A percentile compares a stretch with the other conserved stretches of the same genome.
phyloP scores from a whole-genome alignment of 2,113 vertebrate species.

The Hippocampus comes region DNA sequence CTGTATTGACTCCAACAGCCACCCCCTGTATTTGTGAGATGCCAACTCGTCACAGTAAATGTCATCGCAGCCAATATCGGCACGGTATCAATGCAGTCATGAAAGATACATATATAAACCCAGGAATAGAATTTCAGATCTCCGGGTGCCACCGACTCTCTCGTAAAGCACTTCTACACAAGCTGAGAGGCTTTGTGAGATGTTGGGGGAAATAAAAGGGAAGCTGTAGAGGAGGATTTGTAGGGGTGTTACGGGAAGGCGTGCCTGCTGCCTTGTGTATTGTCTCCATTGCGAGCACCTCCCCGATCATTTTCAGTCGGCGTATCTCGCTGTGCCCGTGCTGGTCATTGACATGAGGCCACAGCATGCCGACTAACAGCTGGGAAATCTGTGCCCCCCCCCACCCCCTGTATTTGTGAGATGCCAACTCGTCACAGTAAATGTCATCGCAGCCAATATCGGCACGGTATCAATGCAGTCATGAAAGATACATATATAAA shows the following conservation, averaged over 20 bases:
- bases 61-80: neutral
- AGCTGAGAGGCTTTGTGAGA: slow-evolving; percentile 52
- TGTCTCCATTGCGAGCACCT: slow-evolving; percentile 32
- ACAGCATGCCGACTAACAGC: slow-evolving; percentile 59
- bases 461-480: slow-evolving; percentile 19
- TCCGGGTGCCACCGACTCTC: slow-evolving; percentile 4
- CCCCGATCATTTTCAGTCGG: slow-evolving; percentile 23
- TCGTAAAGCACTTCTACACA: slow-evolving; percentile 45
- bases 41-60: slow-evolving; percentile 38
- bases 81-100: slow-evolving; percentile 20
- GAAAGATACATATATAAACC: neutral
- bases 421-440: slow-evolving; percentile 37
- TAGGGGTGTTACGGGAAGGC: slow-evolving; percentile 37
- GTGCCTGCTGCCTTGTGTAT: slow-evolving; percentile 31
- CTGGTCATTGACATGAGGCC: slow-evolving; percentile 55
- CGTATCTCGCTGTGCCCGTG: slow-evolving; percentile 30
- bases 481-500: neutral
- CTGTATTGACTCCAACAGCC: neutral
- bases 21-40: neutral
- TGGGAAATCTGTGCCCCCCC: slow-evolving; percentile 59
- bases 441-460: neutral
- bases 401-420: neutral
- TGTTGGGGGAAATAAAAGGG: slow-evolving; percentile 49
- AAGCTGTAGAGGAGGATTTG: slow-evolving; percentile 39
- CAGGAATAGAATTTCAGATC: neutral